Evolutionary conservation across 2,113 vertebrate genomes (phyloP).

Genomic region (Pyrgilauda ruficollis): DNA sequence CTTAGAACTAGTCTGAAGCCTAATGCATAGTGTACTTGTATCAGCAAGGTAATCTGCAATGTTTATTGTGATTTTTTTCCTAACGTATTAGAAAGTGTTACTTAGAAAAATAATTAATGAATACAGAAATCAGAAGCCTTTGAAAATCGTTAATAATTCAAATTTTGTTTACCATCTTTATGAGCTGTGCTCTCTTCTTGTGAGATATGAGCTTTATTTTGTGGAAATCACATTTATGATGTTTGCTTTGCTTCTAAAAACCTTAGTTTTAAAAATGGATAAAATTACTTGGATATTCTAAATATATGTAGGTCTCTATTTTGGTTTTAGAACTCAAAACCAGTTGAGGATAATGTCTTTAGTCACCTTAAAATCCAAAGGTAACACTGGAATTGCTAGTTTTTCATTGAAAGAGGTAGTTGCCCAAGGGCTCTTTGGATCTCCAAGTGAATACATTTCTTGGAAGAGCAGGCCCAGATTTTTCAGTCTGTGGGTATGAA

Average conservation of each 20-base stretch:
- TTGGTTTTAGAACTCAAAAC: not conserved
- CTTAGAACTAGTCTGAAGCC: not conserved
- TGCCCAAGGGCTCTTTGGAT: not conserved
- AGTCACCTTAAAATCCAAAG: not conserved
- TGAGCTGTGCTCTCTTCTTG: not conserved
- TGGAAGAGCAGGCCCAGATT: not conserved
- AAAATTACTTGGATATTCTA: not conserved
- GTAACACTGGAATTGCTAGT: not conserved
- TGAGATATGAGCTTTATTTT: not conserved
- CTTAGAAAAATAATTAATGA: not conserved
- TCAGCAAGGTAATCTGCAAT: not conserved
- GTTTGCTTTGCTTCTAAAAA: not conserved
- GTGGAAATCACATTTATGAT: not conserved
- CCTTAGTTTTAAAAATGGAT: not conserved
- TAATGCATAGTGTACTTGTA: not conserved
- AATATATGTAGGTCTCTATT: not conserved
- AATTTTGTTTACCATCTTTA: not conserved
- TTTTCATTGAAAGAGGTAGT: not conserved
- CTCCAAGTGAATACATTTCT: not conserved
- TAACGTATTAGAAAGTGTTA: not conserved
- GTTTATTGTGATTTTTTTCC: not conserved
- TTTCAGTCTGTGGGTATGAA: not conserved
- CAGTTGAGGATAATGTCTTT: not conserved
- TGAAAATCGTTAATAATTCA: not conserved
- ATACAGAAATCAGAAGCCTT: not conserved